Conservation (phyloP, 2,888 invertebrate species). For the Notodonta dromedarius region DNA sequence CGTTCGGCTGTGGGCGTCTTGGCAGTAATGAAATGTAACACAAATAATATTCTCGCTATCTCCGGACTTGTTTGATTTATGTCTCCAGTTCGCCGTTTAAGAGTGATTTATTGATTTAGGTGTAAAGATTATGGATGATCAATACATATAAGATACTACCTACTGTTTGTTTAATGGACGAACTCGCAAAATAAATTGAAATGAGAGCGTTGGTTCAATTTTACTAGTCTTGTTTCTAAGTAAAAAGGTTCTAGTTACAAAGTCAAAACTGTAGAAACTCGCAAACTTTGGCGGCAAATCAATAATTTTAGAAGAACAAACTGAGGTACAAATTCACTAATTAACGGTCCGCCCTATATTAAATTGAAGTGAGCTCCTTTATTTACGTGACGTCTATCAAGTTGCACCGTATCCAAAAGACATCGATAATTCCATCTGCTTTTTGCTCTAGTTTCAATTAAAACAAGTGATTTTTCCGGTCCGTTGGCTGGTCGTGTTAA, state of each 20-base stretch:
- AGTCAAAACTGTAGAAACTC: not conserved
- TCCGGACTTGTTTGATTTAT: not conserved
- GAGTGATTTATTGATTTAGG: not conserved
- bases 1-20: not conserved
- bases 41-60: not conserved
- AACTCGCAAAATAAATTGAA: not conserved
- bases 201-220: too few species aligned
- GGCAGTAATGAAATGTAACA: not conserved
- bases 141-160: too few species aligned
- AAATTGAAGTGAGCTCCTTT: conserved; percentile 42
- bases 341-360: conserved; percentile 55
- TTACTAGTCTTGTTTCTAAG: not conserved
- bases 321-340: conserved; percentile 1
- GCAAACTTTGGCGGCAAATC: not conserved
- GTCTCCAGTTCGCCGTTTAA: not conserved
- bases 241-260: not conserved
- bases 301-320: not conserved
- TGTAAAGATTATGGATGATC: not conserved
- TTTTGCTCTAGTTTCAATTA: conserved; percentile 63
- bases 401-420: conserved; percentile 45
- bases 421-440: conserved; percentile 57
- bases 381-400: conserved; percentile 39
- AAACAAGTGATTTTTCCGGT: conserved; percentile 60
- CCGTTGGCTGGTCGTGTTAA: conserved; percentile 50
- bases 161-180: too few species aligned